Conservation (phyloP, 2,888 invertebrate species). For the Rotaria macrura region DNA sequence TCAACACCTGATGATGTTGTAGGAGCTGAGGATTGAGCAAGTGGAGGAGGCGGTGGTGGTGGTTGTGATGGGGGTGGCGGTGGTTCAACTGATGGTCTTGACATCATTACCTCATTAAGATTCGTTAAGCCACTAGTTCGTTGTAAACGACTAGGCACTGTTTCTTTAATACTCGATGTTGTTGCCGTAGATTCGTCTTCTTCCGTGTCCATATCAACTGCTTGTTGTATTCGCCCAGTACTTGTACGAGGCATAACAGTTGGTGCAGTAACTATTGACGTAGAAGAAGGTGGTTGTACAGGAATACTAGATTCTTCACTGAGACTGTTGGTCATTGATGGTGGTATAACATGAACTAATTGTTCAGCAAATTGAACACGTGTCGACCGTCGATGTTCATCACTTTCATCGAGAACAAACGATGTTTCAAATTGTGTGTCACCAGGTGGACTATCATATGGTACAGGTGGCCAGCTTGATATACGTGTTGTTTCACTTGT, state of each 20-base stretch:
- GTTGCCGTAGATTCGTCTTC: neutral
- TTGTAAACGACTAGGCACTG: neutral
- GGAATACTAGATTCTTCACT: neutral
- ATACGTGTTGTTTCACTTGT: neutral
- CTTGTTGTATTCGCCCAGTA: neutral
- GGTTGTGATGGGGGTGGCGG: neutral
- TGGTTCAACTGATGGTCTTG: neutral
- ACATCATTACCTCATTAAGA: neutral
- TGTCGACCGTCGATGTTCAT: constrained; percentile 13
- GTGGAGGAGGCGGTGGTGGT: neutral
- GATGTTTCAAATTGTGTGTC: neutral
- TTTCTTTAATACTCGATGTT: neutral
- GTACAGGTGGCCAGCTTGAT: neutral
- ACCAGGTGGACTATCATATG: neutral
- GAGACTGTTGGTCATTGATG: neutral
- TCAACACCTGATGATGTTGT: neutral
- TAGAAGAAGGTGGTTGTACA: neutral
- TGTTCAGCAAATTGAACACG: neutral
- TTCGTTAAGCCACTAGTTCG: neutral
- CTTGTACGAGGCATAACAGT: neutral
- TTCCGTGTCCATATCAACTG: neutral
- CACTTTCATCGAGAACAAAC: neutral
- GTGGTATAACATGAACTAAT: neutral
- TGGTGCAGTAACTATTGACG: neutral
- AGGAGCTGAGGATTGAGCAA: neutral